phyloP scores from a whole-genome alignment of 2,113 vertebrate genomes.

The Salvelinus alpinus region DNA sequence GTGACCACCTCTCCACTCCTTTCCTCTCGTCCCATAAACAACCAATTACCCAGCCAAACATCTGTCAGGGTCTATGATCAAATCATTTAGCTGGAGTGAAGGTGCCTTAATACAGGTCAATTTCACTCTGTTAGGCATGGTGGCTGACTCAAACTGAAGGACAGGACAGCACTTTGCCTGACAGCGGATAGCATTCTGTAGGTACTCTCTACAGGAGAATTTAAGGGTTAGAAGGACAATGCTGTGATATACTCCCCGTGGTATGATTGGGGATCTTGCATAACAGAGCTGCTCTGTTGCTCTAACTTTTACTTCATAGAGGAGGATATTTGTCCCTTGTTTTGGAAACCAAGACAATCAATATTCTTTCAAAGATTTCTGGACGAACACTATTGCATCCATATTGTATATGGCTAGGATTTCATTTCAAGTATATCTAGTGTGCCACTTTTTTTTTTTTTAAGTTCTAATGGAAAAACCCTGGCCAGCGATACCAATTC shows the following conservation, averaged over 20 bases:
- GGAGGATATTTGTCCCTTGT: neutral
- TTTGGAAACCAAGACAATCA: neutral
- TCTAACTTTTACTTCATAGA: neutral
- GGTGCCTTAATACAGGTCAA: conserved; percentile 83
- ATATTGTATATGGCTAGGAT: too few relatives aligned
- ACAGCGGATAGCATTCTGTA: conserved; percentile 47
- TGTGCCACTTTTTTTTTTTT: neutral
- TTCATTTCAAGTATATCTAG: neutral
- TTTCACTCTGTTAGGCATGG: conserved; percentile 86
- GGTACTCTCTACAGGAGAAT: neutral
- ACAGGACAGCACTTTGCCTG: conserved; percentile 41
- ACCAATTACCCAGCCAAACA: conserved; percentile 86
- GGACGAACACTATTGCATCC: too few relatives aligned
- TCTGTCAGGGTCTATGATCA: conserved; percentile 85
- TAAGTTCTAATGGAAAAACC: neutral
- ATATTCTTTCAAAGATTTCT: neutral
- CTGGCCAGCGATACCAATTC: conserved; percentile 26
- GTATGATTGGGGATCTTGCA: neutral
- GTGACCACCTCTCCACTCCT: conserved; percentile 75
- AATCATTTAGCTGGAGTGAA: conserved; percentile 83
- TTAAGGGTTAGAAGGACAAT: neutral
- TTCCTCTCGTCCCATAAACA: conserved; percentile 72
- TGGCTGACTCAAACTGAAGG: conserved; percentile 72
- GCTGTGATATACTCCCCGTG: neutral
- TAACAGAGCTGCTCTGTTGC: neutral